phyloP scores from a whole-genome alignment of 2,888 invertebrate species.

The Philereme transversata region DNA sequence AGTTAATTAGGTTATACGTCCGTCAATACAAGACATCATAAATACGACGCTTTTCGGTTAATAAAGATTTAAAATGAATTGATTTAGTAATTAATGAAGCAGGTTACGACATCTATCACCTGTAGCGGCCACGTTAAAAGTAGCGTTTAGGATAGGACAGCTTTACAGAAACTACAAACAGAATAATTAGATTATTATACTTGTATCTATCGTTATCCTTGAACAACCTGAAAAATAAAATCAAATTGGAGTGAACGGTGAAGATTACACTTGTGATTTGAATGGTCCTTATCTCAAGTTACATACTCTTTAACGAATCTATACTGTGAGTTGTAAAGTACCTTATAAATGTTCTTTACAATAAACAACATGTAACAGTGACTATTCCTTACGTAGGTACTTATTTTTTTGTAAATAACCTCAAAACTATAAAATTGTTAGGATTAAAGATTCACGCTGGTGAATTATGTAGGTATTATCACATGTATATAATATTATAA shows the following conservation, averaged over 20 bases:
- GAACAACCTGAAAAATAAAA: constrained; percentile 74
- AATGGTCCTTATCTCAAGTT: constrained; percentile 12
- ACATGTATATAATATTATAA: no score
- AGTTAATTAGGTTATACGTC: background rate
- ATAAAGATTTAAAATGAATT: constrained; percentile 26
- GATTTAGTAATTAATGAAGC: constrained; percentile 38
- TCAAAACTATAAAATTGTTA: no score
- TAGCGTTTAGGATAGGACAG: constrained; percentile 48
- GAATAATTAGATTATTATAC: constrained; percentile 70
- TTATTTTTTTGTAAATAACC: no score
- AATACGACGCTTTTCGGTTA: constrained; percentile 22
- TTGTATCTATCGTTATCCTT: constrained; percentile 72
- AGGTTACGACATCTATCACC: constrained; percentile 29
- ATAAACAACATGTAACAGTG: no score
- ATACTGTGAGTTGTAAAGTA: constrained; percentile 2
- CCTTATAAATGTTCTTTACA: no score
- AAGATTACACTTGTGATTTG: constrained; percentile 1
- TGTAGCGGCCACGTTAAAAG: constrained; percentile 54
- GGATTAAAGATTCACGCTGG: no score
- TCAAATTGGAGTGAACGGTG: constrained; percentile 21
- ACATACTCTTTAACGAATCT: constrained; percentile 18
- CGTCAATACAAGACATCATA: background rate
- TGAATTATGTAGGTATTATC: no score
- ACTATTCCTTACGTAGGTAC: no score
- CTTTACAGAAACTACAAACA: constrained; percentile 40